A percentile compares a stretch with the other conserved stretches of the same genome.
phyloP scores from a whole-genome alignment of 2,888 invertebrate species.

The Drosophila parthenogenetica region DNA sequence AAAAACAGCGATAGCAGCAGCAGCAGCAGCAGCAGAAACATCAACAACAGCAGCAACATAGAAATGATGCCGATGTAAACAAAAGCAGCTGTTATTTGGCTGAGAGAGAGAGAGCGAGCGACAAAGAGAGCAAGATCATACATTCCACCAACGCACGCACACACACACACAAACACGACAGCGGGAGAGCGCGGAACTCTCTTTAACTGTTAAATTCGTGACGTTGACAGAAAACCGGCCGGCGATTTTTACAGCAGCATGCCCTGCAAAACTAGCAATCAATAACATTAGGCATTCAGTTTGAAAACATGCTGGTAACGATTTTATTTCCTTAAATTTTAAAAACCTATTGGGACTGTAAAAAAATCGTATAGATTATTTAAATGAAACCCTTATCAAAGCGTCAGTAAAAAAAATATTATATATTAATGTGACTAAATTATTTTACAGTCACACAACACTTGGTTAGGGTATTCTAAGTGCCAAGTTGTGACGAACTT shows the following conservation, averaged over 20 bases:
- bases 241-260: constrained; percentile 57
- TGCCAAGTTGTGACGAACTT: not conserved
- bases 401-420: too few species aligned
- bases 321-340: not conserved
- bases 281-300: constrained; percentile 3
- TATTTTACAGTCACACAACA: not conserved
- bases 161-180: constrained; percentile 11
- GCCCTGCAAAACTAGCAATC: constrained; percentile 24
- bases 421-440: too few species aligned
- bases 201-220: constrained; percentile 77
- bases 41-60: constrained; percentile 47
- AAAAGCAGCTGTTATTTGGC: constrained; percentile 66
- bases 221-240: constrained; percentile 77
- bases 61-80: constrained; percentile 66
- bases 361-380: too few species aligned
- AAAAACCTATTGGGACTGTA: too few species aligned
- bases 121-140: constrained; percentile 41
- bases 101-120: constrained; percentile 10
- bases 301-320: not conserved
- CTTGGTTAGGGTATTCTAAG: constrained; percentile 12
- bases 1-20: constrained; percentile 41
- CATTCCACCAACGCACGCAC: constrained; percentile 19
- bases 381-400: too few species aligned
- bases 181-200: constrained; percentile 34
- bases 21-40: constrained; percentile 17